phyloP scores from a whole-genome alignment of 2,797 vertebrate genomes.

The Spinibarbus caldwelli region DNA sequence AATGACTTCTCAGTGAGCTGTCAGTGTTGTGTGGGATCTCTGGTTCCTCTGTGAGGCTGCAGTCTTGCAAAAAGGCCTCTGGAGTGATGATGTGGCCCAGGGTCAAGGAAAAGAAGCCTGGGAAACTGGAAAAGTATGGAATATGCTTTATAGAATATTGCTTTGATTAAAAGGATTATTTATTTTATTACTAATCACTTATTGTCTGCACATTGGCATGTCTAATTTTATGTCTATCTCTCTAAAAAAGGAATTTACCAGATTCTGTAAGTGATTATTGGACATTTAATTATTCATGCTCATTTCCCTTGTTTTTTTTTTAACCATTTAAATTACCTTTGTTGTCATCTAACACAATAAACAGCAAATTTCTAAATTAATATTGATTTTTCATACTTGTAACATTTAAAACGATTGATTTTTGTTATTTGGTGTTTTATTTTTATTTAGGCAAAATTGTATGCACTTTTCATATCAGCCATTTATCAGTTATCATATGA shows the following conservation, averaged over 20 bases:
- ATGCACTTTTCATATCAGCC: neutral
- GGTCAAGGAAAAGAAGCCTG: conserved; percentile 60
- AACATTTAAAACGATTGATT: neutral
- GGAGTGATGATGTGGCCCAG: conserved; percentile 60
- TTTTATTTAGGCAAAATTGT: neutral
- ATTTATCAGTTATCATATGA: neutral
- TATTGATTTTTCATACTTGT: neutral
- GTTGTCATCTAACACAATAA: neutral
- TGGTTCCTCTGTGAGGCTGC: conserved; percentile 49
- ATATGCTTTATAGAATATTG: conserved; percentile 45
- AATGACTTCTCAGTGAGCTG: conserved; percentile 52
- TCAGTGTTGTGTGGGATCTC: conserved; percentile 52
- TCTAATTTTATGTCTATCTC: conserved; percentile 11
- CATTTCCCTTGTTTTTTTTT: neutral
- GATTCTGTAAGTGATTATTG: neutral
- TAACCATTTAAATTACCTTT: neutral
- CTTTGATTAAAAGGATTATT: conserved; percentile 43
- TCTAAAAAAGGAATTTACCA: neutral
- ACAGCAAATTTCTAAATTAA: neutral
- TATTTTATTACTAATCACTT: conserved; percentile 30
- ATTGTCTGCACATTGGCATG: conserved; percentile 17
- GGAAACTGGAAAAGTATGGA: conserved; percentile 59
- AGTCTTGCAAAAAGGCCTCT: conserved; percentile 52
- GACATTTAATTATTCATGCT: neutral
- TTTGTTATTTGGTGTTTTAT: neutral